phyloP scores from a whole-genome alignment of 92 coral and sea anemone species.

The Meandrina meandrites region DNA sequence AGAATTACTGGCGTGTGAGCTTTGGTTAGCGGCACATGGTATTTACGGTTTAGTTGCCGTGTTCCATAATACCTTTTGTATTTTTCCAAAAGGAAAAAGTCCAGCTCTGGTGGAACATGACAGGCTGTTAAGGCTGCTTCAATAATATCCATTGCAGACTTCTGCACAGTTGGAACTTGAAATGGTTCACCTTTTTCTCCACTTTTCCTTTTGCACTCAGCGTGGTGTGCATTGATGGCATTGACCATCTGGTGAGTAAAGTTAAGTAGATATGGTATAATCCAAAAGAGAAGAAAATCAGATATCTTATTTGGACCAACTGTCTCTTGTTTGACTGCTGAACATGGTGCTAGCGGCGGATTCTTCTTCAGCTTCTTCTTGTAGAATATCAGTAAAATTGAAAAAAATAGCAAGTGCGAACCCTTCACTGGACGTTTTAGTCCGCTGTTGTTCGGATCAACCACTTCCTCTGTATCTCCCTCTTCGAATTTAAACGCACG shows the following conservation, averaged over 20 bases:
- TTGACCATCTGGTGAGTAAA: conserved; percentile 3
- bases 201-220: too few relatives aligned
- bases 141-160: neutral
- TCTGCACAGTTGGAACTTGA: too few relatives aligned
- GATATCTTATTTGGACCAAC: conserved; percentile 11
- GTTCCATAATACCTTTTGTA: conserved; percentile 19
- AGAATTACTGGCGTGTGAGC: conserved; percentile 19
- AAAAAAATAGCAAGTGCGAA: neutral
- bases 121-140: neutral
- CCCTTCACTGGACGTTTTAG: neutral
- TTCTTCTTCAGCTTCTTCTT: neutral
- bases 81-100: neutral
- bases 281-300: conserved; percentile 15
- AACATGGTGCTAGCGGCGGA: neutral
- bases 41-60: neutral
- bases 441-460: conserved; percentile 7
- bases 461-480: neutral
- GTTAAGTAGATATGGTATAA: neutral
- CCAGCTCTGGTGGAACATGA: neutral
- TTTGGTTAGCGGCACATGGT: neutral
- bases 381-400: neutral
- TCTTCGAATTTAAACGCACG: neutral
- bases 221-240: neutral
- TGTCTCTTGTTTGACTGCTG: neutral
- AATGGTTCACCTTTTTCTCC: too few relatives aligned